Conservation (phyloP, 2,113 vertebrate genomes). For the Scortum barcoo region DNA sequence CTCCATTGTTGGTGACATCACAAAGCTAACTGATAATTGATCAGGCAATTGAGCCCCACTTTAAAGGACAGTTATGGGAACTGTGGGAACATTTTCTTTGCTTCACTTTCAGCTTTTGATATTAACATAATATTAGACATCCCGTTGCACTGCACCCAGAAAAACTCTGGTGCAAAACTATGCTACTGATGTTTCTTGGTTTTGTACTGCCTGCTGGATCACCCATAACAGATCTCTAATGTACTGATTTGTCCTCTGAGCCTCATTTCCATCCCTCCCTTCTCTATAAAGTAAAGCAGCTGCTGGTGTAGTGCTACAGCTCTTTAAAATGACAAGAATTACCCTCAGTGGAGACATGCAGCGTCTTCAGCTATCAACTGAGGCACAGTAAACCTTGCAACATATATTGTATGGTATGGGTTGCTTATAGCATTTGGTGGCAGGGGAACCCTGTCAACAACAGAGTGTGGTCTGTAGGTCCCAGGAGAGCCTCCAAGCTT, state of each 20-base stretch:
- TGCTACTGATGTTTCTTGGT: background rate
- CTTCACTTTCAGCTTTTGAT: background rate
- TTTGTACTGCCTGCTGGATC: background rate
- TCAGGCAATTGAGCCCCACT: background rate
- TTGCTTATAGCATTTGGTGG: constrained; percentile 10
- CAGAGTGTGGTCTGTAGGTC: background rate
- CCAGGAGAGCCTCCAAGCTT: background rate
- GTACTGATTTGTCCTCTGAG: constrained; percentile 19
- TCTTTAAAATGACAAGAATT: constrained; percentile 12
- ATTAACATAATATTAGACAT: background rate
- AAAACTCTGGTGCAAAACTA: background rate
- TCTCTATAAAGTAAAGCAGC: constrained; percentile 37
- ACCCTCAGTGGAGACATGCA: constrained; percentile 22
- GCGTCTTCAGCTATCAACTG: background rate
- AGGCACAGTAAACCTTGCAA: constrained; percentile 17
- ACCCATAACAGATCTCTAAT: constrained; percentile 13
- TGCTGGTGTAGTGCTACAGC: background rate
- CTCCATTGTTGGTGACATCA: background rate
- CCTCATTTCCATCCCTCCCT: constrained; percentile 15
- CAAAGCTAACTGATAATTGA: background rate
- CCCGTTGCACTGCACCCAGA: background rate
- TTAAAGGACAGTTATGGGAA: background rate
- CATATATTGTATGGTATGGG: constrained; percentile 14
- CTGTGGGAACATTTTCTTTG: background rate
- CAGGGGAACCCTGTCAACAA: background rate